Base-by-base conservation (phyloP, 2,888 invertebrate genomes). In the Theodoxus fluviatilis region DNA sequence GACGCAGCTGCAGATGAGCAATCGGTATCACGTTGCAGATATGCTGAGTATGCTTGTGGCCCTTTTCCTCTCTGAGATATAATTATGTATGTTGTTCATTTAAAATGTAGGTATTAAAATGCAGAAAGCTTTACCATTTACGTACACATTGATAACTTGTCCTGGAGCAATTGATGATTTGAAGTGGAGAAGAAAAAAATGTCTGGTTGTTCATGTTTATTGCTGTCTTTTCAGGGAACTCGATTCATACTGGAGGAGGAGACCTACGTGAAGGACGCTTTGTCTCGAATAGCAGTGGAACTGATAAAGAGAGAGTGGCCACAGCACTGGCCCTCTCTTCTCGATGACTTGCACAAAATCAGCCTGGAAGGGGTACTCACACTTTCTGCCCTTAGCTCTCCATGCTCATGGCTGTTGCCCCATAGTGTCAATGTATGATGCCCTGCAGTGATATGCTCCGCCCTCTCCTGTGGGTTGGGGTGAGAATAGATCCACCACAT, bases 301-400 rank as follows among this genome's bases (percentile, higher is more conserved):
- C 95, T 98, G 92, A 93, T 95, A 68, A 97, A 97, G 84, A 90
- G 97, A 12, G 97, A 97, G 86, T 98, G 97, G 98, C 98, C 98
- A 0, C 97, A 97, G 84, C 94, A 96, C 76, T 98, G 97, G 97
- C 94, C 95, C 0, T 92, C 93, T 0, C 87, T 98, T 40, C 87
- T 97, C 38, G 89, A 91, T 0, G 96, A 96, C 85, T 89, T 97
- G 1, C 93, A 94, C 72, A 92, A 92, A 79, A 92, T 94, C 0
- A 94, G 94, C 84, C 90, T 91, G 15, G 90, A 91, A 78, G 96
- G 96, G 15, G 94, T 94, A 83, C 75, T 81, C 80, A 37, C 35
- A 35, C n/a, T 6, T 55, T 52, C 9, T 55, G 7, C 15, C 15
- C 7, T 43, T 12, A 43, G 15, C 7, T 43, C 7, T 43, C 7